Percentiles rank a stretch among this genome's conserved stretches.
Conservation (phyloP, 2,888 invertebrate species). For the Melieria picta region DNA sequence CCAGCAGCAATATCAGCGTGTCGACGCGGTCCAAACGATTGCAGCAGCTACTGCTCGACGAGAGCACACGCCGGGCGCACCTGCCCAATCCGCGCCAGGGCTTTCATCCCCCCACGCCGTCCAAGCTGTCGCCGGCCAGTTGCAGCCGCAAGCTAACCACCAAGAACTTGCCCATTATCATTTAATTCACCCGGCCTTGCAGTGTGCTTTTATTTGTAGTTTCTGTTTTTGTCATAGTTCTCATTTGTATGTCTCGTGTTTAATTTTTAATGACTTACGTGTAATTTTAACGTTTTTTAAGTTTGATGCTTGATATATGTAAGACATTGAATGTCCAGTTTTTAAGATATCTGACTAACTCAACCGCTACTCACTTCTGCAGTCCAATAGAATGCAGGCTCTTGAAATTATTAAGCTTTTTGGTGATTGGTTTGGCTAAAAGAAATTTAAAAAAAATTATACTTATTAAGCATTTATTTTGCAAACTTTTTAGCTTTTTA, state of each 20-base stretch:
- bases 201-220: no score
- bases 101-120: constrained; percentile 38
- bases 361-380: no score
- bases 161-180: constrained; percentile 58
- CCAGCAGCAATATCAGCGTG: constrained; percentile 4
- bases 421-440: no score
- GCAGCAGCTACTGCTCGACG: constrained; percentile 35
- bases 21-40: constrained; percentile 36
- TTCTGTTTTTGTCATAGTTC: constrained; percentile 1
- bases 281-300: neutral
- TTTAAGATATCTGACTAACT: neutral
- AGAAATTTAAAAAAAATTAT: no score
- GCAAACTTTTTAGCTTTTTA: no score
- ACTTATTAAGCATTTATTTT: no score
- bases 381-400: no score
- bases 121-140: constrained; percentile 38
- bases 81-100: constrained; percentile 39
- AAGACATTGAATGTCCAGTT: neutral
- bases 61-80: constrained; percentile 40
- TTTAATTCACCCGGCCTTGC: constrained; percentile 40
- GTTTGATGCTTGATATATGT: neutral
- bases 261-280: constrained; percentile 3
- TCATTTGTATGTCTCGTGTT: constrained; percentile 1
- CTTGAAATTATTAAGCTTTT: no score
- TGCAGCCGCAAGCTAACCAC: constrained; percentile 54